Percentiles rank a stretch among this genome's conserved stretches.
phyloP scores from a whole-genome alignment of 2,797 vertebrate species.

The Microctenopoma lineatum region DNA sequence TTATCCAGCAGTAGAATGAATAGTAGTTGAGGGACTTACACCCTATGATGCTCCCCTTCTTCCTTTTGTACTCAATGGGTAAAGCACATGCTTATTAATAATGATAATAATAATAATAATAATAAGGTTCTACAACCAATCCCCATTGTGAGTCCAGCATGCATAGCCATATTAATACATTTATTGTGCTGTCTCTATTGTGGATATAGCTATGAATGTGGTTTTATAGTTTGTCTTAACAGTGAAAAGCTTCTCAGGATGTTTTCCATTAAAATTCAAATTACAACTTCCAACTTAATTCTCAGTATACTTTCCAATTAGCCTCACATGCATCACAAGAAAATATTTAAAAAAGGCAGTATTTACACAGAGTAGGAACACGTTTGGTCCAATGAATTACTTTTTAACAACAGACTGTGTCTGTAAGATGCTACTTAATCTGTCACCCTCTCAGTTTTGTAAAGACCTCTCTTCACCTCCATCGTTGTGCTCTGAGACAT shows the following conservation, averaged over 20 bases:
- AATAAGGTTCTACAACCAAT: slow-evolving; percentile 34
- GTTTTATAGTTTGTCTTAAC: neutral
- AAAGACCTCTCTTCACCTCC: slow-evolving; percentile 57
- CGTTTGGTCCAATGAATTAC: neutral
- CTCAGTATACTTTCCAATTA: slow-evolving; percentile 7
- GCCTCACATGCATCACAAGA: slow-evolving; percentile 1
- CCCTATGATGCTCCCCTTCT: slow-evolving; percentile 28
- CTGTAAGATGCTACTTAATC: slow-evolving; percentile 33
- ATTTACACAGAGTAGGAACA: neutral
- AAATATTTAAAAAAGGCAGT: neutral
- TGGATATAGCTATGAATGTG: neutral
- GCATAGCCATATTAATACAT: slow-evolving; percentile 15
- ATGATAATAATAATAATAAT: neutral
- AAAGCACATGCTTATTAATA: slow-evolving; percentile 41
- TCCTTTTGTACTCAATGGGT: slow-evolving; percentile 60
- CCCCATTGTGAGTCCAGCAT: slow-evolving; percentile 21
- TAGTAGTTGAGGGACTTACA: slow-evolving; percentile 51
- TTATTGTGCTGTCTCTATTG: slow-evolving; percentile 5
- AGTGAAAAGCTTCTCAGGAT: neutral
- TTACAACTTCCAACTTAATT: neutral
- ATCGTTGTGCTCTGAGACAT: slow-evolving; percentile 52
- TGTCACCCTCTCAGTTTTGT: slow-evolving; percentile 32
- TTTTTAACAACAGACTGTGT: slow-evolving; percentile 10
- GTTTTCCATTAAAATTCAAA: neutral
- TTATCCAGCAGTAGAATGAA: slow-evolving; percentile 47